Base-by-base conservation (phyloP, 2,113 vertebrate species). In the Jacana jacana region DNA sequence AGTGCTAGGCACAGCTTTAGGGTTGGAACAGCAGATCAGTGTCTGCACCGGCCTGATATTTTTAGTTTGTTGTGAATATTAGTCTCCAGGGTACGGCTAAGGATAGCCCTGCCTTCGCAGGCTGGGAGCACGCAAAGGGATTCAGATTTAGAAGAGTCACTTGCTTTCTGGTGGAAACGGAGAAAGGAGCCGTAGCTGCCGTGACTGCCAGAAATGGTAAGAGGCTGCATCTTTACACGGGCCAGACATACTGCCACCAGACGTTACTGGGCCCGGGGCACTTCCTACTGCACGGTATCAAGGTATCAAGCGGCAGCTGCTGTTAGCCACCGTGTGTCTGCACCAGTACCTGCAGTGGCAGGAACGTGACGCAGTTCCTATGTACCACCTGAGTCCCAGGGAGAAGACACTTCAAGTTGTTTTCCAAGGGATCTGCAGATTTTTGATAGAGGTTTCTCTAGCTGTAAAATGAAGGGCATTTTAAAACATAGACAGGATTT, bases 301-400 rank as follows among this genome's bases (percentile, higher is more conserved):
- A n/a, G n/a, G n/a, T n/a, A n/a, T n/a, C 73, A 83, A 73, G n/a
- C 37, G 44, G 70, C 91, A 95, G 94, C 91, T 95, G 91, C 65
- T 80, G 23, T 31, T 35, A 88, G 91, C 69, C 93, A 95, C 75
- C 86, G 13, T 10, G 48, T 64, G 80, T 76, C 89, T 72, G 72
- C 71, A 46, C 49, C 2, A 5, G 8, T 28, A 96, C 89, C 88
- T 83, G 71, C 17, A 17, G 51, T 20, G 51, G n/a, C 52, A 82
- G 61, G 35, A 44, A 63, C 16, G 61, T 31, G 69, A 44, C 11
- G 3, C 58, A 65, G 52, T 65, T 19, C 58, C 22, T 2, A 2
- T 27, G 27, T 35, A 17, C 23, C 60, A 64, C 68, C 80, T 17
- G 28, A 83, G 33, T 17, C 28, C 17, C 78, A 78, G 39, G 39